A percentile compares a stretch with the other conserved stretches of the same genome.
Evolutionary conservation across 2,888 invertebrate species (phyloP).

Genomic region (Chironomus riparius): DNA sequence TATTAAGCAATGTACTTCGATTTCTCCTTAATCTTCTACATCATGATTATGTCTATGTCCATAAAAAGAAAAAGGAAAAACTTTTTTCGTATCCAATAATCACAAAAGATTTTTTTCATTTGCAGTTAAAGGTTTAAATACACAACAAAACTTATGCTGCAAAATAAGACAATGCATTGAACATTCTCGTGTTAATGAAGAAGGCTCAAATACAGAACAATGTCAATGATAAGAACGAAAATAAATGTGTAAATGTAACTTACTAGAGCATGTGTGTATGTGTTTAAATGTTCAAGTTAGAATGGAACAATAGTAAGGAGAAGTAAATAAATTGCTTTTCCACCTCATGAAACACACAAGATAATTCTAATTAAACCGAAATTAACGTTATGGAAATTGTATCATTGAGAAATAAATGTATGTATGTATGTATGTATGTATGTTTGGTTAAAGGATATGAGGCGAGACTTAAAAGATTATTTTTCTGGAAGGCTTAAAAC

Average conservation of each 20-base stretch:
- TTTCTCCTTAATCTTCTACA: neutral
- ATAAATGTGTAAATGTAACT: too few species aligned
- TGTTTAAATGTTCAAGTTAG: neutral
- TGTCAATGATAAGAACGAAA: neutral
- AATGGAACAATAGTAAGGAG: neutral
- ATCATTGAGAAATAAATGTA: neutral
- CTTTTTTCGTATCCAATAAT: neutral
- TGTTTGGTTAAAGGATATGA: slow-evolving; percentile 2
- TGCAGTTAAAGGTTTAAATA: neutral
- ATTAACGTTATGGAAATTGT: slow-evolving; percentile 7
- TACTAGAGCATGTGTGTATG: neutral
- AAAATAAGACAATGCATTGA: neutral
- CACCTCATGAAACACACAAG: slow-evolving; percentile 5
- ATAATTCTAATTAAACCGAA: slow-evolving; percentile 11
- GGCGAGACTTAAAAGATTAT: neutral
- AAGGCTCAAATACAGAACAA: neutral
- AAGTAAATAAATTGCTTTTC: slow-evolving; percentile 21
- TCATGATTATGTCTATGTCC: neutral
- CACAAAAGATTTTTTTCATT: neutral
- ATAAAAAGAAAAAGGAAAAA: neutral
- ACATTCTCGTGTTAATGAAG: neutral
- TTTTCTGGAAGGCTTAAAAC: neutral
- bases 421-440: neutral
- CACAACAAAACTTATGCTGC: too few species aligned
- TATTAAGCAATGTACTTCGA: neutral